Conservation (phyloP, 2,113 vertebrate genomes). For the Dromaius novaehollandiae region DNA sequence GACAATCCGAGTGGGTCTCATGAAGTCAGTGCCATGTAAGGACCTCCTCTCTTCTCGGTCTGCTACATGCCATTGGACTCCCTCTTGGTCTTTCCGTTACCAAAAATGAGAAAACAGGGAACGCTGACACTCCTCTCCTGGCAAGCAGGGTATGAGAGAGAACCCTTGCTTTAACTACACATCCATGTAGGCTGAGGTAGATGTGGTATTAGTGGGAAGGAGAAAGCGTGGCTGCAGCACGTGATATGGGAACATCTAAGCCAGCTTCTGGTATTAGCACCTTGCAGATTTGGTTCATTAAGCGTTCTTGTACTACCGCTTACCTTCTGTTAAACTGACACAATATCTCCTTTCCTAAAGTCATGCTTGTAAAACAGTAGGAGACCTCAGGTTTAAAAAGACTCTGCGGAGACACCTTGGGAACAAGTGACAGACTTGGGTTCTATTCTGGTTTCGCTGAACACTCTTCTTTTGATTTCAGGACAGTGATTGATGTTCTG, state of each 20-base stretch:
- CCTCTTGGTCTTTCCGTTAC: neutral
- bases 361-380: neutral
- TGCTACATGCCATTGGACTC: neutral
- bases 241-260: accelerated
- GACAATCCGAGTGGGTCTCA: neutral
- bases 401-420: neutral
- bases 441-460: neutral
- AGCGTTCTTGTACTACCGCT: accelerated
- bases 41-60: neutral
- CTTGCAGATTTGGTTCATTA: neutral
- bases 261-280: neutral
- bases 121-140: accelerated
- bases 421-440: accelerated
- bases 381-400: neutral
- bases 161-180: neutral
- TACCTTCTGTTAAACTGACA: neutral
- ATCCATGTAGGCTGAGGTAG: neutral
- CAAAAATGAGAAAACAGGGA: neutral
- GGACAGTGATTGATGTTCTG: neutral
- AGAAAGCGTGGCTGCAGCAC: accelerated
- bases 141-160: neutral
- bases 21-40: neutral
- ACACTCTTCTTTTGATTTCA: neutral
- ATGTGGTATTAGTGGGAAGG: accelerated
- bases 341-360: neutral